Percentiles rank a stretch among this genome's conserved stretches.
These are phyloP conservation scores for Xiphophorus couchianus DNA, from an alignment of 2,113 vertebrate genomes.

Conservation along the genomic window DNA sequence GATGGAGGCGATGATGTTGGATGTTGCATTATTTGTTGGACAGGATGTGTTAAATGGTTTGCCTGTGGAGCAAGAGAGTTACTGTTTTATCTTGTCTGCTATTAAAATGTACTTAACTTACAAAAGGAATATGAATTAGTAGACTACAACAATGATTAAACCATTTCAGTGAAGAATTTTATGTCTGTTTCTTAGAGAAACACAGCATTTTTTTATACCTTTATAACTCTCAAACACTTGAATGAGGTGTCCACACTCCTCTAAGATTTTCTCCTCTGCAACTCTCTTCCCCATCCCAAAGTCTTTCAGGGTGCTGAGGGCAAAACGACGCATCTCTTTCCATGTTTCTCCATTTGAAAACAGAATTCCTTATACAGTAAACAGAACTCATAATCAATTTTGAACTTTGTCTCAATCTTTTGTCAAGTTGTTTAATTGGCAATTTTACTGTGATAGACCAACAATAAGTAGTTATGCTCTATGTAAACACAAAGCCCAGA, in stretches of 20 bases:
- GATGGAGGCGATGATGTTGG: slow-evolving; percentile 77
- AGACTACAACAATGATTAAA: neutral
- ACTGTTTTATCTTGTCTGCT: neutral
- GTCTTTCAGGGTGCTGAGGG: slow-evolving; percentile 67
- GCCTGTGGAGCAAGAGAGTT: slow-evolving; percentile 39
- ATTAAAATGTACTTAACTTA: neutral
- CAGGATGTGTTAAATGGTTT: slow-evolving; percentile 66
- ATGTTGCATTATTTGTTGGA: slow-evolving; percentile 64
- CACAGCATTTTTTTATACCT: slow-evolving; percentile 20
- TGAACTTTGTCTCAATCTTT: too few relatives aligned
- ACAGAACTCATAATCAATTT: neutral
- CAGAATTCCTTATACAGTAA: slow-evolving; percentile 9
- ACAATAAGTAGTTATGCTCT: neutral
- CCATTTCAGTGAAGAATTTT: neutral
- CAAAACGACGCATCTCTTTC: slow-evolving; percentile 74
- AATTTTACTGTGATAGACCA: neutral
- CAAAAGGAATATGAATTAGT: too few relatives aligned
- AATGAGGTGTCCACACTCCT: slow-evolving; percentile 63
- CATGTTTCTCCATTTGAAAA: slow-evolving; percentile 52
- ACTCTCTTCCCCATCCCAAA: slow-evolving; percentile 76
- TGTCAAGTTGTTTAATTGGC: neutral
- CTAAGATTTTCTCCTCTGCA: slow-evolving; percentile 61
- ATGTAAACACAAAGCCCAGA: too few relatives aligned
- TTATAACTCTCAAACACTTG: slow-evolving; percentile 36
- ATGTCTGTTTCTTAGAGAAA: neutral